Evolutionary conservation across 2,113 vertebrate species (phyloP).

Genomic region (Chaenocephalus aceratus): DNA sequence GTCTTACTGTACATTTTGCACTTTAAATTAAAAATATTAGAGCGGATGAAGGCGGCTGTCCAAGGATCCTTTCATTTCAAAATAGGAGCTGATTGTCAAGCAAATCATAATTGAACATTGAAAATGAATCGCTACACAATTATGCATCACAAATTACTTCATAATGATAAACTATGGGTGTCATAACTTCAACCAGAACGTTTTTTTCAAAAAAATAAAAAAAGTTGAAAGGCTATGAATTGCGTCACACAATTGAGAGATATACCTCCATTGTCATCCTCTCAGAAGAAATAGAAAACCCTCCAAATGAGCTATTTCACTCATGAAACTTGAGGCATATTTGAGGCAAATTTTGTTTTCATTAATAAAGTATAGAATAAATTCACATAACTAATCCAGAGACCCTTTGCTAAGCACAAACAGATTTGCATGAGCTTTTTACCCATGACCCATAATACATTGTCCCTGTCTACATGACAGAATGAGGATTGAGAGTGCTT

Average conservation of each 20-base stretch:
- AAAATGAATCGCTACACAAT: not conserved
- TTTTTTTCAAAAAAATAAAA: no score
- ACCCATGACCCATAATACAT: not conserved
- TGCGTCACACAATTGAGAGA: not conserved
- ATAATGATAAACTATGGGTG: not conserved
- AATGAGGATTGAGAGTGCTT: slow-evolving; percentile 11
- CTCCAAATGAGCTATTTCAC: not conserved
- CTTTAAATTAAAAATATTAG: slow-evolving; percentile 46
- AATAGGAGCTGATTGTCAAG: not conserved
- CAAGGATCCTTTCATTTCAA: slow-evolving; percentile 22
- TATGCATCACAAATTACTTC: not conserved
- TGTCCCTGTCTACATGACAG: not conserved
- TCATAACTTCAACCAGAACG: not conserved
- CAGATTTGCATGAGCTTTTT: not conserved
- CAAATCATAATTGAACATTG: not conserved
- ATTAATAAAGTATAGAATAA: not conserved
- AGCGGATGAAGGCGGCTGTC: slow-evolving; percentile 50
- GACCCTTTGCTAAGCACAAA: not conserved
- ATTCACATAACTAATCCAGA: not conserved
- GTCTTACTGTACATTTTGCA: slow-evolving; percentile 61
- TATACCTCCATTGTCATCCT: not conserved
- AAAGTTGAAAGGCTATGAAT: not conserved
- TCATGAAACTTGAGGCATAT: not conserved
- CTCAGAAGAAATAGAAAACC: not conserved
- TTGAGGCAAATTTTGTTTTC: not conserved